Conservation (phyloP, 2,113 vertebrate species). For the Coptodon rendalli region DNA sequence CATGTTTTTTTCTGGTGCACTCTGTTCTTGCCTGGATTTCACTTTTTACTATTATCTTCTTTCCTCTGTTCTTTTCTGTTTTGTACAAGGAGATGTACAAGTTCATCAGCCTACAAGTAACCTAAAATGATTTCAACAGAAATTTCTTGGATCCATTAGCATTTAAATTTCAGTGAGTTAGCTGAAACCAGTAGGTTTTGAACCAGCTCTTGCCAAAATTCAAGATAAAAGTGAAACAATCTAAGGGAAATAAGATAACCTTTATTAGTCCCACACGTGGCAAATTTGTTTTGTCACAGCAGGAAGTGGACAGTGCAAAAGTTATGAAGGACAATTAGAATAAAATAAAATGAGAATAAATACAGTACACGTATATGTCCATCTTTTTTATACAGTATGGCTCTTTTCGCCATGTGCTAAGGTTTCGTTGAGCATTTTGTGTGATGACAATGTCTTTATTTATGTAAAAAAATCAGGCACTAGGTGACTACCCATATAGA, state of each 20-base stretch:
- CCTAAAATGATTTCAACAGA: background rate
- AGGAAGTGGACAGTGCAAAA: too few relatives aligned
- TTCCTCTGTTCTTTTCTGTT: background rate
- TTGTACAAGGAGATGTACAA: background rate
- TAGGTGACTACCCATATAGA: too few relatives aligned
- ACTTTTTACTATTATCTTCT: background rate
- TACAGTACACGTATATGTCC: too few relatives aligned
- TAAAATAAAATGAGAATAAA: too few relatives aligned
- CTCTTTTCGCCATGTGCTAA: background rate
- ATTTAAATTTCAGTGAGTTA: background rate
- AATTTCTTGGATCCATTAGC: background rate
- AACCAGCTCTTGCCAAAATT: background rate
- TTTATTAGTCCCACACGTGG: too few relatives aligned
- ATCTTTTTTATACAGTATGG: background rate
- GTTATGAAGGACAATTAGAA: too few relatives aligned
- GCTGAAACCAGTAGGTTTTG: background rate
- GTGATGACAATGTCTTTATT: background rate
- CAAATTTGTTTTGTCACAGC: too few relatives aligned
- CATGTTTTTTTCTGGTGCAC: background rate
- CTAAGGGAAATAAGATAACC: background rate
- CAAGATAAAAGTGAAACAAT: background rate
- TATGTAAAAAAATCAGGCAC: fast-evolving
- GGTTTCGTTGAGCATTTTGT: background rate
- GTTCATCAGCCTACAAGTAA: background rate
- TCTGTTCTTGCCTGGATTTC: background rate